A percentile compares a stretch with the other conserved stretches of the same genome.
Evolutionary conservation across 2,888 invertebrate species (phyloP).

Genomic region (Perdita meconis): DNA sequence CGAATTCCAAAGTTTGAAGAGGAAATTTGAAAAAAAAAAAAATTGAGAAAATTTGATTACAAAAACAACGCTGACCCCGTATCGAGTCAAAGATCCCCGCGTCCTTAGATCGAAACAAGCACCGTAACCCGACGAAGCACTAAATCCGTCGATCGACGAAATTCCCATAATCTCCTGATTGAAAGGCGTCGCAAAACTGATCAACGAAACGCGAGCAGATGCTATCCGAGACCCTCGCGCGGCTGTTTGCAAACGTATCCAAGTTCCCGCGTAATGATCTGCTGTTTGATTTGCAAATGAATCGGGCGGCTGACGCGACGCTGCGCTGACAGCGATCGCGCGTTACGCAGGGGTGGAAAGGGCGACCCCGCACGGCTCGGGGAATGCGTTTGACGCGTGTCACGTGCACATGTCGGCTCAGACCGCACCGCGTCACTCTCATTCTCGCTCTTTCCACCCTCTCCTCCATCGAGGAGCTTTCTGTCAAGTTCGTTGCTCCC

Average conservation of each 20-base stretch:
- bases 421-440: constrained; percentile 66
- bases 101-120: too few species aligned
- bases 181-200: not conserved
- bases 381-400: constrained; percentile 70
- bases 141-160: too few species aligned
- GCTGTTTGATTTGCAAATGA: constrained; percentile 71
- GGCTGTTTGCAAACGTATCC: constrained; percentile 58
- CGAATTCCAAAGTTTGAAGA: too few species aligned
- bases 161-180: too few species aligned
- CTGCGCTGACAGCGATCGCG: constrained; percentile 16
- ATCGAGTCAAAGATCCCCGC: too few species aligned
- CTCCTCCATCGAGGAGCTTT: constrained; percentile 55
- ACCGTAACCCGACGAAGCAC: too few species aligned
- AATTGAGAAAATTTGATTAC: too few species aligned
- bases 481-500: constrained; percentile 70
- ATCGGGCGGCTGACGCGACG: constrained; percentile 27
- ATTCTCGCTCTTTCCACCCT: constrained; percentile 61
- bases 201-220: constrained; percentile 37
- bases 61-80: too few species aligned
- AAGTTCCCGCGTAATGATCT: constrained; percentile 64
- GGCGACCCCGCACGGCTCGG: constrained; percentile 2
- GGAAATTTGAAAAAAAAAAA: too few species aligned
- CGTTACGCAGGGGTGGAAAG: not conserved
- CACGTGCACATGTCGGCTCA: constrained; percentile 68
- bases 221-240: constrained; percentile 15